Base-by-base conservation (phyloP, 1,140 invertebrate genomes). In the Drosophila truncata region DNA sequence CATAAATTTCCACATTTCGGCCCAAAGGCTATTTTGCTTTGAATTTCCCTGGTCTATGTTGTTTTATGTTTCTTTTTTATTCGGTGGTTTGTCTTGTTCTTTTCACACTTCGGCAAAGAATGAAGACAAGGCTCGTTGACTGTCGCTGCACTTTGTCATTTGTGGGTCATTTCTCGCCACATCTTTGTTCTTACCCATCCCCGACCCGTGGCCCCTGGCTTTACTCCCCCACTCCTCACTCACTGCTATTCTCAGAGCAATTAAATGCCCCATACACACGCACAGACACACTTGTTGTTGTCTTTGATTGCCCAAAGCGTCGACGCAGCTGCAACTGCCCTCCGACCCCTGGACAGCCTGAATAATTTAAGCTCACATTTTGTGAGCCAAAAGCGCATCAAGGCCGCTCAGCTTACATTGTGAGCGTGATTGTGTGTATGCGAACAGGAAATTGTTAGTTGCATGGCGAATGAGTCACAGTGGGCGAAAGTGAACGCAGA, bases 121-220 rank as follows among this genome's bases (percentile, higher is more conserved):
- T 58, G 27, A 54, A 64, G 71, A 75, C 72, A 74, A 81, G 82
- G 79, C 82, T 85, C 82, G 82, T 85, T 85, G 82, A 85, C 82
- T 85, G 58, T 44, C 66, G 50, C 80, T 84, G 84, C 84, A 88
- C 71, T 87, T 87, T 88, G 77, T 87, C 84, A 88, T 88, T 79
- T 67, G 79, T 59, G 70, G 84, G 77, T 71, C 67, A 74, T 75
- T 84, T 81, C 33, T 46, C 39, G 66, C 66, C 39, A 16, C 11
- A 14, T 49, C 66, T 72, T 60, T 62, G 62, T 42, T 29, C 33
- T 11, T 2, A 9, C 23, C 8, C 27, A 29, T n/a, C 13, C 20
- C 33, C 29, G 41, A 27, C 18, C 13, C 9, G 33, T 33, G 20
- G 7, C 18, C 14, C 4, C 46, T 10, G 23, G 46, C 46, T 16